Evolutionary conservation across 2,888 invertebrate genomes (phyloP).

Genomic region (Agrochola litura): DNA sequence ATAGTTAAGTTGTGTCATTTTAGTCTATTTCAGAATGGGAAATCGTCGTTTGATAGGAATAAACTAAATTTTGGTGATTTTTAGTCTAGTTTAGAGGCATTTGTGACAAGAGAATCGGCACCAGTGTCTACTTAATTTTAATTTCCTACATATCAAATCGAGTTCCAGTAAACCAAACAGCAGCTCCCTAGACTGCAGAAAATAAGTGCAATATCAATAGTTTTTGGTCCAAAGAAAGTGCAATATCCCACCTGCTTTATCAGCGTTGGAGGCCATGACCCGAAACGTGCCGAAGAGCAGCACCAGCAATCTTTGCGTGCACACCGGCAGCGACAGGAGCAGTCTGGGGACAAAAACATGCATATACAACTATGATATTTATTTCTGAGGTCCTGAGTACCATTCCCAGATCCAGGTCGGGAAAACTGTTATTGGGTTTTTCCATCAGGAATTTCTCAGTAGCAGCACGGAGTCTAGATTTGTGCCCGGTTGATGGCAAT

Average conservation of each 20-base stretch:
- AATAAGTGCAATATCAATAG: not conserved
- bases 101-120: too few species aligned
- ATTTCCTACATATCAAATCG: not conserved
- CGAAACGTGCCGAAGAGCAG: conserved; percentile 99
- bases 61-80: too few species aligned
- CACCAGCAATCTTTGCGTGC: conserved; percentile 98
- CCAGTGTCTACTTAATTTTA: not conserved
- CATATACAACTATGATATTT: not conserved
- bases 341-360: conserved; percentile 91
- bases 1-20: too few species aligned
- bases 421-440: too few species aligned
- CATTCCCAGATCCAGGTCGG: not conserved
- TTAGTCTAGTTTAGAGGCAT: too few species aligned
- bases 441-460: not conserved
- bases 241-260: conserved; percentile 91
- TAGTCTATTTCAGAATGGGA: too few species aligned
- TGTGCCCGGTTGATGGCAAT: not conserved
- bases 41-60: too few species aligned
- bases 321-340: conserved; percentile 95
- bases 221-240: not conserved
- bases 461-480: not conserved
- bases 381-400: not conserved
- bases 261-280: conserved; percentile 97
- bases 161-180: not conserved
- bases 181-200: not conserved